These are phyloP conservation scores for Naja naja DNA, from an alignment of 2,113 vertebrate genomes.

Conservation along the genomic window DNA sequence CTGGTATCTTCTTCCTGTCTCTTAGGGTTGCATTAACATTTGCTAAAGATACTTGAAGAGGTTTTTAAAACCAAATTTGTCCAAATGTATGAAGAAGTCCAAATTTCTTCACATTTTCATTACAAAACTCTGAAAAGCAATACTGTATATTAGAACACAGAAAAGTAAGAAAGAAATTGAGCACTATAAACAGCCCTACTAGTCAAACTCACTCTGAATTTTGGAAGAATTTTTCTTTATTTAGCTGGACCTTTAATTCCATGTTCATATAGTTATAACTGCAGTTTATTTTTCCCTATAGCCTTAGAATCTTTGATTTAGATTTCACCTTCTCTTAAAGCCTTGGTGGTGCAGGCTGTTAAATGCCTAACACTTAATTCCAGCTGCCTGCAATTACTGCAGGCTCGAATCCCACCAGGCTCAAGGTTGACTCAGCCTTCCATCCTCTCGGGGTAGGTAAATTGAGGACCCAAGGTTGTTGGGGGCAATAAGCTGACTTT, in stretches of 20 bases:
- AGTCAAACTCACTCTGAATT: background rate
- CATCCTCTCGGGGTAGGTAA: too few species aligned
- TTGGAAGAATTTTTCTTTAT: background rate
- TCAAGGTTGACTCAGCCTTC: too few species aligned
- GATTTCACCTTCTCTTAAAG: background rate
- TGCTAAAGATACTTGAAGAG: background rate
- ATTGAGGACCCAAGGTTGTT: too few species aligned
- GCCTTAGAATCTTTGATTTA: background rate
- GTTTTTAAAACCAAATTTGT: background rate
- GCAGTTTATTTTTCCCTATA: background rate
- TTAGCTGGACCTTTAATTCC: background rate
- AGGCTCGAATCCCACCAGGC: too few species aligned
- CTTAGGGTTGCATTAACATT: slow-evolving; percentile 3
- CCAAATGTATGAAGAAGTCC: background rate
- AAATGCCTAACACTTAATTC: too few species aligned
- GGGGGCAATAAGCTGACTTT: too few species aligned
- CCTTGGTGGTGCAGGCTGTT: too few species aligned
- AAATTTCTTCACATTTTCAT: background rate
- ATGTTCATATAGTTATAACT: background rate
- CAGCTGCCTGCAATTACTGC: too few species aligned
- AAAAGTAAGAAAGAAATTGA: background rate
- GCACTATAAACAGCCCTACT: background rate
- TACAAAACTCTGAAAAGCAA: background rate
- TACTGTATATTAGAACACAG: background rate
- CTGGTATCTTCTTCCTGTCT: background rate